Conservation (phyloP, 2,113 vertebrate species). For the Phalacrocorax pelagicus region DNA sequence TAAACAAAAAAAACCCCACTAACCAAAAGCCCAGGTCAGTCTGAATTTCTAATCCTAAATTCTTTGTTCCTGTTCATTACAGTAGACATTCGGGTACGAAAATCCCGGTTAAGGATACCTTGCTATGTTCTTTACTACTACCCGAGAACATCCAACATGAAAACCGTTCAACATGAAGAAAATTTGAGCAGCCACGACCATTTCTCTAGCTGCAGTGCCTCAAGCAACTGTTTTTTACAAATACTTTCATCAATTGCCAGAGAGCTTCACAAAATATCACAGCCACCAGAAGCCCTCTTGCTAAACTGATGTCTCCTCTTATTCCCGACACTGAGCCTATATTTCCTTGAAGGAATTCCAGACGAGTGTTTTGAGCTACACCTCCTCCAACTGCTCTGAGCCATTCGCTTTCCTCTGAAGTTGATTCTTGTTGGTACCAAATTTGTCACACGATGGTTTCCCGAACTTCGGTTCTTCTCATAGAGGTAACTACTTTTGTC, state of each 20-base stretch:
- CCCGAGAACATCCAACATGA: not conserved
- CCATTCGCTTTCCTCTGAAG: not conserved
- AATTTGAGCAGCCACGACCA: fast-evolving
- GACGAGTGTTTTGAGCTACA: not conserved
- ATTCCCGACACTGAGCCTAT: not conserved
- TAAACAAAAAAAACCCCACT: not conserved
- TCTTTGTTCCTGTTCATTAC: not conserved
- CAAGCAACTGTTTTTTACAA: not conserved
- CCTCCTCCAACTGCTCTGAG: not conserved
- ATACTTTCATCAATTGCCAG: not conserved
- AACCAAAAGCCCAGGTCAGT: not conserved
- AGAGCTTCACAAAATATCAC: not conserved
- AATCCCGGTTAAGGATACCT: not conserved
- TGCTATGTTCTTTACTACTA: not conserved
- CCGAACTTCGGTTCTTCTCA: not conserved
- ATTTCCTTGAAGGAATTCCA: not conserved
- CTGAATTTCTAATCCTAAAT: not conserved
- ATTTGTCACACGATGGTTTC: not conserved
- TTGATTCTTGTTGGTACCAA: not conserved
- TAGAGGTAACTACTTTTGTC: not conserved
- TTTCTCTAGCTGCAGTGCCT: not conserved
- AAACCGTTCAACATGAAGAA: not conserved
- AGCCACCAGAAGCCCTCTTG: not conserved
- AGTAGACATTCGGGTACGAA: fast-evolving
- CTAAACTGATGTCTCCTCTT: not conserved